Evolutionary conservation across 2,113 vertebrate species (phyloP).

Genomic region (Trogon melanurus): DNA sequence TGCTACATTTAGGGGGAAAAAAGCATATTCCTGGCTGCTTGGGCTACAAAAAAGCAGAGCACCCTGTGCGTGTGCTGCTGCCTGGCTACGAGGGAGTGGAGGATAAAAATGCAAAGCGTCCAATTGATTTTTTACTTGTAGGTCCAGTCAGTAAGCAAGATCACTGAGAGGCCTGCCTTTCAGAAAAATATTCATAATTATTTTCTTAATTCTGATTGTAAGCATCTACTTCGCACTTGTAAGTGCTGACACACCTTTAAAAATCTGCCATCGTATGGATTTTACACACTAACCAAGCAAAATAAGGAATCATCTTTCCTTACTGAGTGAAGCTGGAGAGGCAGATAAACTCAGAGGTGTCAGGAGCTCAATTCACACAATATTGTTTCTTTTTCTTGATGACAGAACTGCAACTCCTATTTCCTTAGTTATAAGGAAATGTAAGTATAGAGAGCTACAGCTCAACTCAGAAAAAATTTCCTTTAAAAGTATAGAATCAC

Average conservation of each 20-base stretch:
- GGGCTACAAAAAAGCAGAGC: background rate
- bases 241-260: background rate
- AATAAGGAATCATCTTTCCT: background rate
- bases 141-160: background rate
- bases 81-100: rapidly evolving
- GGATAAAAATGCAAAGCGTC: background rate
- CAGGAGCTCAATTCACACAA: background rate
- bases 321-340: background rate
- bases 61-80: rapidly evolving
- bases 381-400: background rate
- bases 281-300: background rate
- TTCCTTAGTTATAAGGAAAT: background rate
- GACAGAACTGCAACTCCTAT: background rate
- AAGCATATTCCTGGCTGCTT: background rate
- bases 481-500: background rate
- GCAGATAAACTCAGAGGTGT: background rate
- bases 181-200: background rate
- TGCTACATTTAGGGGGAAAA: rapidly evolving
- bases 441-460: background rate
- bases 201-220: background rate
- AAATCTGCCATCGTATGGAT: background rate
- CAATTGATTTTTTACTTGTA: background rate
- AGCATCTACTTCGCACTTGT: background rate
- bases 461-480: rapidly evolving
- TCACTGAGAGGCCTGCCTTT: background rate